Conservation (phyloP, 2,113 vertebrate genomes). For the Crotalus horridus region DNA sequence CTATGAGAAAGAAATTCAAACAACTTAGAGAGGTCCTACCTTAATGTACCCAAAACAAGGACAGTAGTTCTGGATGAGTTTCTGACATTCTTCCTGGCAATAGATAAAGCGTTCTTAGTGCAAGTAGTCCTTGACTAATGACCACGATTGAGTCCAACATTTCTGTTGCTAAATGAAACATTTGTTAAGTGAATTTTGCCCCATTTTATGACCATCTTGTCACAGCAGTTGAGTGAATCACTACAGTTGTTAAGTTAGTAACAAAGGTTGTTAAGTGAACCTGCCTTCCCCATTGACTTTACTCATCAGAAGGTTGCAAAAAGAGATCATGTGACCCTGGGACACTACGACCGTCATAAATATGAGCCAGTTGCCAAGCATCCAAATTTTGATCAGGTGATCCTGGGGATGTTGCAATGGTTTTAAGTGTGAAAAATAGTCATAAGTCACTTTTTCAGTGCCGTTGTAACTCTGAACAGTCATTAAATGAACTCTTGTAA, state of each 20-base stretch:
- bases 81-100: neutral
- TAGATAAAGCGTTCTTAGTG: neutral
- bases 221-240: no score
- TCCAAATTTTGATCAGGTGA: neutral
- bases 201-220: neutral
- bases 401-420: neutral
- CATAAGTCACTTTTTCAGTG: neutral
- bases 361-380: neutral
- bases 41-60: neutral
- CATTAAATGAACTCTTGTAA: neutral
- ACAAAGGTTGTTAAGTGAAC: no score
- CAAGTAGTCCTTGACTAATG: neutral
- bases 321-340: no score
- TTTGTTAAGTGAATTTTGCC: neutral
- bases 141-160: neutral
- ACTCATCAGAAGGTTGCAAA: no score
- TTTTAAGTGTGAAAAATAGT: neutral
- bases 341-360: neutral
- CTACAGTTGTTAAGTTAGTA: no score
- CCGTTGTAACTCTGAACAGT: neutral
- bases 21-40: no score
- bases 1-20: neutral
- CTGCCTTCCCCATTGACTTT: no score
- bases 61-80: neutral
- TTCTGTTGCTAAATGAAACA: neutral